These are phyloP conservation scores for Dryobates pubescens DNA, from an alignment of 2,797 vertebrate genomes.

Conservation along the genomic window DNA sequence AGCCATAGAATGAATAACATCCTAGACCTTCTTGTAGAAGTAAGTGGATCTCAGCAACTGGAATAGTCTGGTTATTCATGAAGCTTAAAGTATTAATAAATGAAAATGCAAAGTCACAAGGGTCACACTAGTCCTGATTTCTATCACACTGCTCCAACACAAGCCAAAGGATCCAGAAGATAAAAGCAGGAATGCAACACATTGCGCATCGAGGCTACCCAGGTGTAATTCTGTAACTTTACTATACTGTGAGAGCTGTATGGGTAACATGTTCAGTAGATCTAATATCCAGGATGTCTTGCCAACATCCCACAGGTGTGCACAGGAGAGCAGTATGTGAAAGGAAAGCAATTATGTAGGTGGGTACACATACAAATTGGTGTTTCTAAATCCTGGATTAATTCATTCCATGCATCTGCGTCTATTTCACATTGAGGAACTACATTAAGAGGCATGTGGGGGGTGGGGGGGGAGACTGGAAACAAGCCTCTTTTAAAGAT, in stretches of 20 bases:
- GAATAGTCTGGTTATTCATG: neutral
- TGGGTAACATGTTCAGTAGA: neutral
- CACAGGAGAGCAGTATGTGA: conserved; percentile 19
- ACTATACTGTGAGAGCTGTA: neutral
- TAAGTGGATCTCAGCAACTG: neutral
- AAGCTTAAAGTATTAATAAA: neutral
- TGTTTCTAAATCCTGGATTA: conserved; percentile 41
- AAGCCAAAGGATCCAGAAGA: neutral
- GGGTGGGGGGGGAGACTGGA: neutral
- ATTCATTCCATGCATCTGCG: conserved; percentile 48
- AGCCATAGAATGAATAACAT: neutral
- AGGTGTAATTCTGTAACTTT: conserved; percentile 22
- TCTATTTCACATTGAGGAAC: conserved; percentile 27
- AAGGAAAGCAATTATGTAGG: conserved; percentile 63
- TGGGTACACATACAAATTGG: conserved; percentile 12
- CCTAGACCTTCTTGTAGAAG: neutral
- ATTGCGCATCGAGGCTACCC: neutral
- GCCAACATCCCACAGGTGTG: conserved; percentile 47
- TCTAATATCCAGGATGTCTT: neutral
- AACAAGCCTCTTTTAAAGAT: neutral
- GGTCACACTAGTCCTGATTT: neutral
- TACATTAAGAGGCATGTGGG: neutral
- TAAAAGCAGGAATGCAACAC: neutral
- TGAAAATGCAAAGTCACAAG: neutral
- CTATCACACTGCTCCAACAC: neutral